phyloP scores from a whole-genome alignment of 2,113 vertebrate species.

The Lamprologus sp. region DNA sequence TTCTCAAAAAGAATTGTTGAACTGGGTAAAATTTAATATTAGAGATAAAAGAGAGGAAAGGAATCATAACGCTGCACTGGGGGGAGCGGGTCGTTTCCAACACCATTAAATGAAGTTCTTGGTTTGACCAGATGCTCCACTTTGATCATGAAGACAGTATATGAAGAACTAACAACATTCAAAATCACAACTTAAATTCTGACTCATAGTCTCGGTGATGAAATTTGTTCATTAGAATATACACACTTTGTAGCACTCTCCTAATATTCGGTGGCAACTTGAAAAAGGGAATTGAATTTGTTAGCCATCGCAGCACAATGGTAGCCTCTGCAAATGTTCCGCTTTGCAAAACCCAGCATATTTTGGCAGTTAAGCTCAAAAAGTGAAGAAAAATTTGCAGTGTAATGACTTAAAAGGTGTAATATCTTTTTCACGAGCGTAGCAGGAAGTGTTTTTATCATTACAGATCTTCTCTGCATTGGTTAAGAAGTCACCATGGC shows the following conservation, averaged over 20 bases:
- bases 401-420: slow-evolving; percentile 24
- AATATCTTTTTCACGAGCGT: not conserved
- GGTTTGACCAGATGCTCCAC: not conserved
- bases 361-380: not conserved
- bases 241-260: not conserved
- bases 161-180: not conserved
- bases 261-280: not conserved
- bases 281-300: slow-evolving; percentile 26
- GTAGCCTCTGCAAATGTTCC: not conserved
- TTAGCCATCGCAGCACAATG: not conserved
- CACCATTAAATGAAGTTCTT: not conserved
- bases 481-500: not conserved
- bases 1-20: not conserved
- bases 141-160: not conserved
- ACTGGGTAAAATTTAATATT: not conserved
- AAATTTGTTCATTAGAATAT: not conserved
- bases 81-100: not conserved
- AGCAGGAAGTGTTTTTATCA: not conserved
- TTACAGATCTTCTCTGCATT: not conserved
- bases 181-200: not conserved
- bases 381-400: not conserved
- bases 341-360: not conserved
- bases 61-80: not conserved
- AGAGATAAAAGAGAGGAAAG: not conserved
- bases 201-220: not conserved